Evolutionary conservation across 2,797 vertebrate genomes (phyloP).

Genomic region (Pseudochirops corinnae): DNA sequence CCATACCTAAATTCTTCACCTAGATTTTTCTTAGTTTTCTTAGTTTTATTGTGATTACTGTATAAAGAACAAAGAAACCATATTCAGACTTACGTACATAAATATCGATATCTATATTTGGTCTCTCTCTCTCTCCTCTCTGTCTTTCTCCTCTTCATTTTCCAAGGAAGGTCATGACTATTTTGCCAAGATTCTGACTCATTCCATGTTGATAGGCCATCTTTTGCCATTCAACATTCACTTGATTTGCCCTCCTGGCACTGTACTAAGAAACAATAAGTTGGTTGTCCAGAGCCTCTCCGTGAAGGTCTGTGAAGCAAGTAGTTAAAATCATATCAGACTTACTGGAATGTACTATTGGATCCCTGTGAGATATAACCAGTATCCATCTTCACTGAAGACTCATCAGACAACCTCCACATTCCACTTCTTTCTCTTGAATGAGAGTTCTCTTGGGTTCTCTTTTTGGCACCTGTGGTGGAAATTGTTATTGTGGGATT

Average conservation of each 20-base stretch:
- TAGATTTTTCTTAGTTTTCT: not conserved
- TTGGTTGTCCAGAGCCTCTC: not conserved
- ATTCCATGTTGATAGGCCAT: not conserved
- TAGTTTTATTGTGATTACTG: not conserved
- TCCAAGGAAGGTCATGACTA: not conserved
- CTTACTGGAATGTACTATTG: not conserved
- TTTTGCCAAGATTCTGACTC: not conserved
- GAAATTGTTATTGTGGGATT: not conserved
- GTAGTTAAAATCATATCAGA: not conserved
- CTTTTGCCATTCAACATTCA: not conserved
- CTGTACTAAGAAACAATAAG: not conserved
- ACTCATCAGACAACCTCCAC: not conserved
- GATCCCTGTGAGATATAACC: not conserved
- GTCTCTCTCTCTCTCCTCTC: not conserved
- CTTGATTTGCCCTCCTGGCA: not conserved
- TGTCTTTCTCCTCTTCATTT: not conserved
- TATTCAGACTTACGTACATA: not conserved
- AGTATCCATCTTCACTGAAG: not conserved
- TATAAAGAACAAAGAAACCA: not conserved
- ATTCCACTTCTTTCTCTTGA: not conserved
- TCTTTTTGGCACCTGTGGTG: not conserved
- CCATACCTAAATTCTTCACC: not conserved
- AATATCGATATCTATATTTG: not conserved
- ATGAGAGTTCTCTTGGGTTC: not conserved
- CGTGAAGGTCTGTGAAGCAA: not conserved